Evolutionary conservation across 2,888 invertebrate genomes (phyloP).

Genomic region (Gnatocerus cornutus): DNA sequence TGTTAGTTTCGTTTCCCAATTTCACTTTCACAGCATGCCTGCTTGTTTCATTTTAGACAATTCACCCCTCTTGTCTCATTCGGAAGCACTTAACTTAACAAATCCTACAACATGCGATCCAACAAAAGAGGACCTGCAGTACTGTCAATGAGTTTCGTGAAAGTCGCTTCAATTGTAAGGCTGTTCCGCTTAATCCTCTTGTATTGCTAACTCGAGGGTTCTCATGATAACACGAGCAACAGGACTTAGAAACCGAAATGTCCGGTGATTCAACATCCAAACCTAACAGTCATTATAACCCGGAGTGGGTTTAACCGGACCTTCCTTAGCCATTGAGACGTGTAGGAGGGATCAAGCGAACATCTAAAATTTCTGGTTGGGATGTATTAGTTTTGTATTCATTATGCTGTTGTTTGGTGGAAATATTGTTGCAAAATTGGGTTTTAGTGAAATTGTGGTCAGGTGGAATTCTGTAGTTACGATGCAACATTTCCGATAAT

Average conservation of each 20-base stretch:
- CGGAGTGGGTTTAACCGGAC: constrained; percentile 16
- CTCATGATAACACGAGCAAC: constrained; percentile 58
- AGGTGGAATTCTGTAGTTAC: not conserved
- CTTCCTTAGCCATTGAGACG: constrained; percentile 24
- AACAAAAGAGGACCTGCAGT: constrained; percentile 38
- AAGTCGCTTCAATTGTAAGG: constrained; percentile 49
- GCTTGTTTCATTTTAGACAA: constrained; percentile 10
- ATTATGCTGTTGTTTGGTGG: not conserved
- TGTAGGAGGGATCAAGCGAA: constrained; percentile 26
- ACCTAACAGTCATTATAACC: constrained; percentile 48
- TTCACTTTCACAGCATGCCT: constrained; percentile 12
- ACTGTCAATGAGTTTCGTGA: constrained; percentile 49
- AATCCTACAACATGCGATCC: constrained; percentile 51
- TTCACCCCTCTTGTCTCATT: constrained; percentile 14
- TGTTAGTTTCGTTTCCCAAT: not conserved
- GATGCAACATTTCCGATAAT: not conserved
- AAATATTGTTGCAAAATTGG: not conserved
- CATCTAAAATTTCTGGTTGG: constrained; percentile 22
- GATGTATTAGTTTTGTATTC: constrained; percentile 21
- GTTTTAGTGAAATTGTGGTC: not conserved
- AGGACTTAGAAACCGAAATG: constrained; percentile 58
- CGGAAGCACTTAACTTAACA: constrained; percentile 33
- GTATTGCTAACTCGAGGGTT: constrained; percentile 57
- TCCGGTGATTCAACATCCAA: constrained; percentile 49
- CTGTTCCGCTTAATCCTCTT: constrained; percentile 58